Evolutionary conservation across 2,888 invertebrate genomes (phyloP).

Genomic region (Cancer borealis): DNA sequence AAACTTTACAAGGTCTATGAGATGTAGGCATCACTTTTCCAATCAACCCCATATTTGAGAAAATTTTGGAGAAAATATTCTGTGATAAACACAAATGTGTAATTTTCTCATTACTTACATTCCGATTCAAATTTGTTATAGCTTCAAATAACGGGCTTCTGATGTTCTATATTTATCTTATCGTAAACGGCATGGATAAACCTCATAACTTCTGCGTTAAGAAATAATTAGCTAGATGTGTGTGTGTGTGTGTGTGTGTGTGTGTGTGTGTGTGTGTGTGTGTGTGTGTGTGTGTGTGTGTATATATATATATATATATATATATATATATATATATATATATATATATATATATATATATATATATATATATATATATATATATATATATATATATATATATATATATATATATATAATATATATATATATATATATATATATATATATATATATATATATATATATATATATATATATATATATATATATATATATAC

Average conservation of each 20-base stretch:
- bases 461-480: slow-evolving; percentile 35
- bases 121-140: too few relatives aligned
- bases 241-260: neutral
- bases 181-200: too few relatives aligned
- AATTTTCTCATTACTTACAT: too few relatives aligned
- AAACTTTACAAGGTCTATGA: too few relatives aligned
- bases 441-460: slow-evolving; percentile 40
- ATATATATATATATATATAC: neutral
- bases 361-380: slow-evolving; percentile 34
- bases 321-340: slow-evolving; percentile 37
- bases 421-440: slow-evolving; percentile 34
- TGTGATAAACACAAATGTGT: too few relatives aligned
- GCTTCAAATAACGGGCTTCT: too few relatives aligned
- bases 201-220: neutral
- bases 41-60: too few relatives aligned
- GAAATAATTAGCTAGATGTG: neutral
- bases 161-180: too few relatives aligned
- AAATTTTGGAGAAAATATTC: too few relatives aligned
- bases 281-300: neutral
- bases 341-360: slow-evolving; percentile 40
- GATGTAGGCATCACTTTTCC: too few relatives aligned
- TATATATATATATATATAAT: slow-evolving; percentile 40
- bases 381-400: slow-evolving; percentile 40
- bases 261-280: neutral
- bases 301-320: slow-evolving; percentile 37